Percentiles rank a stretch among this genome's conserved stretches.
Evolutionary conservation across 2,888 invertebrate species (phyloP).

Genomic region (Colletes collaris): DNA sequence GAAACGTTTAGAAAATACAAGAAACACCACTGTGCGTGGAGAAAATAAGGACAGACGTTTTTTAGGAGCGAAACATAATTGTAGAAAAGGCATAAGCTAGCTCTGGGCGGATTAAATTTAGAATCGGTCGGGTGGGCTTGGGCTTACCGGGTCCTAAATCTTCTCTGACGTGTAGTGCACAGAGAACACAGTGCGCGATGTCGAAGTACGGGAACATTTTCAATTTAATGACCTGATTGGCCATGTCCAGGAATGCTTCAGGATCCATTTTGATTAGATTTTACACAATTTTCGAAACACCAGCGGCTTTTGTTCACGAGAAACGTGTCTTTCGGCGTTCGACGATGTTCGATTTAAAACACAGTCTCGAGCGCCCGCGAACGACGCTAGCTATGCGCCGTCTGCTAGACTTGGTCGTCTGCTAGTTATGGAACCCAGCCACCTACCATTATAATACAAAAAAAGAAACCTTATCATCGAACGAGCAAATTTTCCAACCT

Average conservation of each 20-base stretch:
- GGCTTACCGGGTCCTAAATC: slow-evolving; percentile 95
- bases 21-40: not conserved
- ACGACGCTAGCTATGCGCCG: slow-evolving; percentile 72
- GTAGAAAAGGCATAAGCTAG: slow-evolving; percentile 68
- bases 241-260: slow-evolving; percentile 98
- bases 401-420: slow-evolving; percentile 73
- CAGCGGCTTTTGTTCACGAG: not conserved
- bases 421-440: slow-evolving; percentile 60
- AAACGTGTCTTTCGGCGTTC: slow-evolving; percentile 8
- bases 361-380: slow-evolving; percentile 69
- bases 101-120: slow-evolving; percentile 79
- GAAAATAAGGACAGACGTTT: not conserved
- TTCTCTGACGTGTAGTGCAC: slow-evolving; percentile 97
- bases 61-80: slow-evolving; percentile 44
- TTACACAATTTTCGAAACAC: slow-evolving; percentile 9
- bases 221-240: slow-evolving; percentile 98
- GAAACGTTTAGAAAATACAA: not conserved
- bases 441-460: slow-evolving; percentile 28
- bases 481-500: not conserved
- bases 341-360: slow-evolving; percentile 55
- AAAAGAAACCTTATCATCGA: slow-evolving; percentile 38
- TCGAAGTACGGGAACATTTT: slow-evolving; percentile 99
- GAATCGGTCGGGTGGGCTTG: slow-evolving; percentile 76
- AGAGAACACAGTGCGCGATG: slow-evolving; percentile 97
- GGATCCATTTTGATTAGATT: slow-evolving; percentile 89